Evolutionary conservation across 1,140 invertebrate species (phyloP), one percentile per base, ranked within the genome.

Genomic region (Trichoplusia ni): DNA sequence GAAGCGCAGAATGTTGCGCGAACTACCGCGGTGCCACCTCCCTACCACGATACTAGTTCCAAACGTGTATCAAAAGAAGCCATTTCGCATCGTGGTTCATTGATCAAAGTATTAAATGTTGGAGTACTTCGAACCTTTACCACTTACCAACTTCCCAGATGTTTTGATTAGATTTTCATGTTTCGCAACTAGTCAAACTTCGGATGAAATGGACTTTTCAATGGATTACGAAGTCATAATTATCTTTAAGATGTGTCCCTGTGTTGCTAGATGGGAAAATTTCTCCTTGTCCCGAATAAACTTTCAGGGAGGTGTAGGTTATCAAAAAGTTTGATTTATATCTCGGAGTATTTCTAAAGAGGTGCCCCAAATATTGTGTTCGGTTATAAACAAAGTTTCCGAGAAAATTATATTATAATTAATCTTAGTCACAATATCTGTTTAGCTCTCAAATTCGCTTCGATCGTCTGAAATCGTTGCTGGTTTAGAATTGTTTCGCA

Each of bases 81-180:
- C 64, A 59, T 58, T 70, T 60, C 53, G 3, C 51, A 38, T 68
- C 53, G 58, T 38, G 54, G 40, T 60, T 64, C 70, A 75, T 70
- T 71, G 75, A 66, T 71, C 70, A 75, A 73, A 77, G 75, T 69
- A 69, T 73, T 69, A 65, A 73, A 71, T 44, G 59, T 63, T 33
- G 59, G 35, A 68, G 59, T 29, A 49, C 46, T 49, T 49, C n/a
- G 25, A 60, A 54, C 40, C 42, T 56, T 29, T 37, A 66, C 51
- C 67, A 61, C 61, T 73, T 35, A 53, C 18, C 33, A 69, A 71
- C 65, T 33, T 35, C 27, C 49, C 51, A 65, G 65, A 65, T 71
- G 71, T 71, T 75, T 67, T 75, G 72, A 77, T 79, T 73, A 77
- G 74, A 75, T 75, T 75, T 77, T 72, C 70, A 67, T 68, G 67